Evolutionary conservation across 2,888 invertebrate species (phyloP), one percentile per base, ranked within the genome.

Genomic region (Druceiella hillmani): DNA sequence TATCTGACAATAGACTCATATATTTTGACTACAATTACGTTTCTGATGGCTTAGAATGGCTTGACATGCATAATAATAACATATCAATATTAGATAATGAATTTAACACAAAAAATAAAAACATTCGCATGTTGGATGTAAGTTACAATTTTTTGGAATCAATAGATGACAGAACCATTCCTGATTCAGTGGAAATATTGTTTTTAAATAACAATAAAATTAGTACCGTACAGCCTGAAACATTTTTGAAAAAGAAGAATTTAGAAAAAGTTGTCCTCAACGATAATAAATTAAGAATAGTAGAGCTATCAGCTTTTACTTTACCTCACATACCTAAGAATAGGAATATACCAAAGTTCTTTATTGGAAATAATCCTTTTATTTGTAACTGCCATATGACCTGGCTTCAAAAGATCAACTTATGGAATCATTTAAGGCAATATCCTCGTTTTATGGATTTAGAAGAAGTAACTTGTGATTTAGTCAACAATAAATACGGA

Each of bases 311-410:
- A 25, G 83, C 87, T 27, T 73, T 88, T 50, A 78, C 79, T 53
- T 57, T 86, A 53, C 77, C 79, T 51, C 75, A 77, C 47, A 76
- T 83, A 40, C 75, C 78, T 17, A 76, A 76, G 53, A 76, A 79
- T 52, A 76, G 69, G 59, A 77, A 80, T 53, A 62, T 85, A 54
- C 86, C 87, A 29, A 79, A 83, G 58, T 85, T 89, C 62, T 85
- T 81, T 57, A 78, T 89, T 53, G 84, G 83, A 32, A 80, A 80
- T 53, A 90, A 90, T 75, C 89, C 89, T 33, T 83, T 89, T 61
- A 74, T 82, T 47, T 91, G 90, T 63, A 84, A 88, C 64, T 90
- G 90, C 67, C 81, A 81, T 44, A 85, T 88, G 84, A 87, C 87
- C 62, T 91, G 88, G 88, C 60, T 89, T 46, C 79, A 84, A 53